Evolutionary conservation across 2,797 vertebrate species (phyloP).

Genomic region (Catostomus latipinnis): DNA sequence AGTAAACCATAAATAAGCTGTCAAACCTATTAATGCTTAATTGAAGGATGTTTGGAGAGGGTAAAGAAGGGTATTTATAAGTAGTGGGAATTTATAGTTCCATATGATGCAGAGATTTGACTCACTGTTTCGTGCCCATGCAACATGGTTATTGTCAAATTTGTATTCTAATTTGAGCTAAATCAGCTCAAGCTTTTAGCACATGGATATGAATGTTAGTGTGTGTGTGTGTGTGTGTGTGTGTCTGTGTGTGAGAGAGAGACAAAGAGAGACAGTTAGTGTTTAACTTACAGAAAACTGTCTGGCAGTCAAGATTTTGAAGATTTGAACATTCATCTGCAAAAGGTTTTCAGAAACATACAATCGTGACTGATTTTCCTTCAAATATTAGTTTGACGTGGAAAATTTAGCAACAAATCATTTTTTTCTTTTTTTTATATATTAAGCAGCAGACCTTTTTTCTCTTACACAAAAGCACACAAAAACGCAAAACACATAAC

Average conservation of each 20-base stretch:
- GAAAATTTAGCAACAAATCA: constrained; percentile 12
- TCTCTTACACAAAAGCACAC: constrained; percentile 21
- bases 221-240: neutral
- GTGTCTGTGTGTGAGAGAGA: neutral
- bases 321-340: constrained; percentile 31
- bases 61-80: neutral
- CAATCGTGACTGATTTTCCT: constrained; percentile 4
- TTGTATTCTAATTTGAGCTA: too few species aligned
- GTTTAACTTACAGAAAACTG: constrained; percentile 24
- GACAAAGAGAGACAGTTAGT: neutral
- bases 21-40: constrained; percentile 13
- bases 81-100: too few species aligned
- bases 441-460: constrained; percentile 20
- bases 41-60: neutral
- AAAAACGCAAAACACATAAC: constrained; percentile 20
- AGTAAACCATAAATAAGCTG: constrained; percentile 3
- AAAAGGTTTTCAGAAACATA: constrained; percentile 29
- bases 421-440: constrained; percentile 26
- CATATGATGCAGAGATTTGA: too few species aligned
- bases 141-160: too few species aligned
- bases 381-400: constrained; percentile 25
- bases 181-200: neutral
- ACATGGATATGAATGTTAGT: neutral
- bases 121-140: too few species aligned
- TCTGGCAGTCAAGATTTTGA: constrained; percentile 38